A percentile compares a stretch with the other conserved stretches of the same genome.
Conservation (phyloP, 1,140 invertebrate species). For the Bradynema listronoti region DNA sequence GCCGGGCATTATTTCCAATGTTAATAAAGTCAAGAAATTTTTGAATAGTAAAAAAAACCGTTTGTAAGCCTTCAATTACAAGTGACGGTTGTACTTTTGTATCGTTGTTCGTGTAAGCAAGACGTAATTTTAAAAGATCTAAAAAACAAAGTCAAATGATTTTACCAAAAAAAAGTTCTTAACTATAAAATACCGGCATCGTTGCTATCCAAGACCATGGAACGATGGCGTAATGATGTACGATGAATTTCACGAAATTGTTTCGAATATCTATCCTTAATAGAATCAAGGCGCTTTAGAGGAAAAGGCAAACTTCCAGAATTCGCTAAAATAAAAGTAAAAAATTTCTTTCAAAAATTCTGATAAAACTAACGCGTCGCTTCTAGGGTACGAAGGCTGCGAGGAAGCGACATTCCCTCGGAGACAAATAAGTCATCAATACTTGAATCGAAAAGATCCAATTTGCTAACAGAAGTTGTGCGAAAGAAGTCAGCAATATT, state of each 20-base stretch:
- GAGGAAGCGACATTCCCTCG: slow-evolving; percentile 23
- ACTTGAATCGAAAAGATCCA: slow-evolving; percentile 47
- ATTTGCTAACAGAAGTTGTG: slow-evolving; percentile 56
- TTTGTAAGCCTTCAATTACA: too few relatives aligned
- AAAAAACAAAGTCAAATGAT: slow-evolving; percentile 28
- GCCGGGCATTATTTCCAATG: too few relatives aligned
- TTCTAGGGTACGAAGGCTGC: slow-evolving; percentile 37
- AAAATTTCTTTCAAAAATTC: background rate
- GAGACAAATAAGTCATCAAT: slow-evolving; percentile 39
- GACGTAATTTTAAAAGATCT: slow-evolving; percentile 46
- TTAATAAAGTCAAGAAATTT: slow-evolving; percentile 20
- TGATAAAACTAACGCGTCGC: slow-evolving; percentile 11
- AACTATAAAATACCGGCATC: slow-evolving; percentile 33
- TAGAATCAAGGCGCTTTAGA: slow-evolving; percentile 48
- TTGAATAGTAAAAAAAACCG: too few relatives aligned
- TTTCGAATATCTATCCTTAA: slow-evolving; percentile 46
- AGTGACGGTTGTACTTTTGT: too few relatives aligned
- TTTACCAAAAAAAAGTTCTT: background rate
- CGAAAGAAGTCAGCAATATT: slow-evolving; percentile 56
- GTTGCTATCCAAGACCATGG: slow-evolving; percentile 51
- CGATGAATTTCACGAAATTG: slow-evolving; percentile 47
- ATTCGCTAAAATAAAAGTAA: background rate
- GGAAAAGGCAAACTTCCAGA: background rate
- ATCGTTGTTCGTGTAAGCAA: slow-evolving; percentile 51
- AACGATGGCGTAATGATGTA: slow-evolving; percentile 51